phyloP scores from a whole-genome alignment of 2,797 vertebrate genomes.

The Pterois miles region DNA sequence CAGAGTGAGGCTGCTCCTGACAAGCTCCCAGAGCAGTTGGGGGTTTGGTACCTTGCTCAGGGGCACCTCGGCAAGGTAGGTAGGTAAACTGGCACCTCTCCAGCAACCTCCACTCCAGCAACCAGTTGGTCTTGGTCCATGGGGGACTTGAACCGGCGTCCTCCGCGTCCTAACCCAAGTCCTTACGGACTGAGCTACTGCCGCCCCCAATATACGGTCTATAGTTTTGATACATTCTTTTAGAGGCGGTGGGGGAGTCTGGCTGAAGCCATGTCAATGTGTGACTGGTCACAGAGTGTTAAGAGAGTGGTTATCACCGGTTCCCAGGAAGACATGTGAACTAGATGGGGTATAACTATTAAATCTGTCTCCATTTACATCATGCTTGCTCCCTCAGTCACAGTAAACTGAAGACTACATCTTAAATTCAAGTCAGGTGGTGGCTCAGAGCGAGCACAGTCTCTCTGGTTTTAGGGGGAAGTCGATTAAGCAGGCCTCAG shows the following conservation, averaged over 20 bases:
- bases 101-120: too few species aligned
- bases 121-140: too few species aligned
- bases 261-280: neutral
- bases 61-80: too few species aligned
- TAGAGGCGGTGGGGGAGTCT: too few species aligned
- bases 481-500: constrained; percentile 37
- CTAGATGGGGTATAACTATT: neutral
- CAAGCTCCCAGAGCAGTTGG: too few species aligned
- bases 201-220: too few species aligned
- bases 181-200: too few species aligned
- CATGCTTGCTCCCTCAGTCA: neutral
- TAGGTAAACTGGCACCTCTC: too few species aligned
- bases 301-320: neutral
- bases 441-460: constrained; percentile 10
- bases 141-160: too few species aligned
- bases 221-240: neutral
- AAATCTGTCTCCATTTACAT: neutral
- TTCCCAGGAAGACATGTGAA: neutral
- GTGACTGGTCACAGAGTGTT: neutral
- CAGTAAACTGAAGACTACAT: constrained; percentile 9
- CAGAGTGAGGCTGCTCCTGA: too few species aligned
- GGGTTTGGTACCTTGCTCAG: too few species aligned
- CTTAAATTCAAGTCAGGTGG: constrained; percentile 42
- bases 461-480: constrained; percentile 21
- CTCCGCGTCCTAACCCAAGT: too few species aligned